Evolutionary conservation across 2,113 vertebrate genomes (phyloP), one percentile per base, ranked within the genome.

Genomic region (Lycocorax pyrrhopterus): DNA sequence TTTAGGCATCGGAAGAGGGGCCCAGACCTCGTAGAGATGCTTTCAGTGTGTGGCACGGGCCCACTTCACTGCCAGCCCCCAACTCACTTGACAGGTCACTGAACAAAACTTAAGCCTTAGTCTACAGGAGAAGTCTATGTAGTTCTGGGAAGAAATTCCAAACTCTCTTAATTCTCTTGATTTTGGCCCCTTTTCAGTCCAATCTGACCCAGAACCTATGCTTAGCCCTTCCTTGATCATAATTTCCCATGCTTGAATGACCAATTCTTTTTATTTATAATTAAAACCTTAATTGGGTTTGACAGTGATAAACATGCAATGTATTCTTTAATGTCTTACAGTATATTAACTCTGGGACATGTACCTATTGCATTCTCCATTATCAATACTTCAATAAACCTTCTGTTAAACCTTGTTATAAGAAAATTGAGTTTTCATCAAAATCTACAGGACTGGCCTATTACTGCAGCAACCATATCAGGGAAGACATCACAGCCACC

Each of bases 381-480:
- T 93, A 96, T 94, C 94, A 81, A 96, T 94, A 96, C 53, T 89
- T 73, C 90, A 78, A 97, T 96, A 97, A 88, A 67, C 37, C 84
- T 90, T 58, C 88, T 63, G 75, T 92, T 97, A 95, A 89, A 86
- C 33, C 87, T 89, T 62, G 43, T 93, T 93, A 91, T 39, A 94
- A 90, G 92, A 92, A 96, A 95, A 96, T 91, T 93, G 94, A 96
- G 81, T 95, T 97, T 94, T 79, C 87, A 94, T 86, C 29, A n/a
- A 85, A 95, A 93, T 89, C 76, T 87, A 39, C 84, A 92, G 71
- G 43, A 64, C 63, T 47, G 16, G 39, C 30, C 78, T 84, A 25
- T 94, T 93, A 69, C 17, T 73, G 63, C 47, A 88, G 81, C 55
- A 71, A 37, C 51, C 44, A 8, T 16, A 52, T 16, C 62, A 83